These are phyloP conservation scores for Odocoileus hemionus DNA, from an alignment of 2,113 vertebrate species.

Conservation along the genomic window DNA sequence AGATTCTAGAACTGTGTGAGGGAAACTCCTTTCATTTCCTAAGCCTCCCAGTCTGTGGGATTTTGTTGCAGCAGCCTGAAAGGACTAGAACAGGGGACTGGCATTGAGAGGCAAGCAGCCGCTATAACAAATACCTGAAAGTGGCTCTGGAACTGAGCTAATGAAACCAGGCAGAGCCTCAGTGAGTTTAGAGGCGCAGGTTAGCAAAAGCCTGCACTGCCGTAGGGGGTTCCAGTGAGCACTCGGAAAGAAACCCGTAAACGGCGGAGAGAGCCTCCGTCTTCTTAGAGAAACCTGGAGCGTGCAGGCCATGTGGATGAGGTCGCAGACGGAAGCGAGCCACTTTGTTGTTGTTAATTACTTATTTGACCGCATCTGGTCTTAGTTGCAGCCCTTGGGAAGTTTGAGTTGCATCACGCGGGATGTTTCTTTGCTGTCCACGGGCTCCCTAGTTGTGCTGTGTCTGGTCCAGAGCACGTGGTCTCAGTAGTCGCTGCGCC, in stretches of 20 bases:
- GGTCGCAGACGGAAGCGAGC: accelerated
- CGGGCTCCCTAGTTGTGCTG: not conserved
- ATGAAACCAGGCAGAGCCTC: accelerated
- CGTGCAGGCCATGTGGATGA: not conserved
- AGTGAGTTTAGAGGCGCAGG: accelerated
- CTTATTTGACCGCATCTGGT: not conserved
- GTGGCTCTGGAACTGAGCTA: not conserved
- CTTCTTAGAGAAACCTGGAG: accelerated
- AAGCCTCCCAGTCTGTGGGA: not conserved
- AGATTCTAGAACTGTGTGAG: no score
- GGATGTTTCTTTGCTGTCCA: not conserved
- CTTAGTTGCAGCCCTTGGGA: not conserved
- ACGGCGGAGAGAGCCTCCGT: accelerated
- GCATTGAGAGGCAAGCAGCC: accelerated
- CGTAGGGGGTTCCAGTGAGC: accelerated
- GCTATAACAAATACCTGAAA: accelerated
- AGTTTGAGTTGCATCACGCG: accelerated
- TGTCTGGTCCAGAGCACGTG: accelerated
- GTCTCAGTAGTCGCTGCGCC: accelerated
- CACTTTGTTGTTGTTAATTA: not conserved
- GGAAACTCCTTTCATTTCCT: not conserved
- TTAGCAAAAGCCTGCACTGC: not conserved
- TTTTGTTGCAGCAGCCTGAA: not conserved
- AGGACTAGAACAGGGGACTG: accelerated
- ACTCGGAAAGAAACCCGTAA: accelerated